Base-by-base conservation (phyloP, 2,113 vertebrate genomes). In the Elachura formosa region DNA sequence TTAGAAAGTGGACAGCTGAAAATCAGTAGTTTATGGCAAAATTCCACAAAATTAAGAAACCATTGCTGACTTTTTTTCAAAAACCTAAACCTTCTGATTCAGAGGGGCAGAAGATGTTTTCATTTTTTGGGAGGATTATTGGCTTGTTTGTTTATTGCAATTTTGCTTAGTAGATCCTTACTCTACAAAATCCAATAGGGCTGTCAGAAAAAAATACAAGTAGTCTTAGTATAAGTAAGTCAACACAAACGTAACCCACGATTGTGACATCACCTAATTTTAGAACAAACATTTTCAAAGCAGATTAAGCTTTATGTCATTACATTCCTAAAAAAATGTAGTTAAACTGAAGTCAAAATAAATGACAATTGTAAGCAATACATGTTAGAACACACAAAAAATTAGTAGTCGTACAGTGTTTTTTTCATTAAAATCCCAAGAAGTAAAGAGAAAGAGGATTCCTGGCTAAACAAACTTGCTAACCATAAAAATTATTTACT, bases 71-170 rank as follows among this genome's bases (percentile, higher is more conserved):
- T 4, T 5, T 33, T 59, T 83, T 78, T 88, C 21, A 20, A n/a
- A 63, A 80, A 90, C 46, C 43, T 18, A 55, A 73, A 38, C 17
- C 25, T 73, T 38, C 10, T 73, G 13, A n/a, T 61, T 63, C 8
- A 11, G 38, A 41, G 23, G 2, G 2, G 3, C 1, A 26, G 12
- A 3, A 9, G 1, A 0, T 34, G 1, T 64, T 69, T 51, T 3
- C 2, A 4, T 7, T 6, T 76, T 40, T 17, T 2, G 0, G 4
- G 4, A 11, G 2, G 4, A 4, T 14, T 4, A 1, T 43, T 87
- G 43, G 2, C 25, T 49, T 40, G 10, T 7, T 68, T 52, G 4
- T 25, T 40, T 54, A 11, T 23, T 48, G 21, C 20, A 33, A 20
- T 62, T 79, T 90, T 73, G 4, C 16, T 66, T 54, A 34, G 21